Percentiles rank a stretch among this genome's conserved stretches.
Evolutionary conservation across 2,797 vertebrate species (phyloP).

Genomic region (Rhinatrema bivittatum): DNA sequence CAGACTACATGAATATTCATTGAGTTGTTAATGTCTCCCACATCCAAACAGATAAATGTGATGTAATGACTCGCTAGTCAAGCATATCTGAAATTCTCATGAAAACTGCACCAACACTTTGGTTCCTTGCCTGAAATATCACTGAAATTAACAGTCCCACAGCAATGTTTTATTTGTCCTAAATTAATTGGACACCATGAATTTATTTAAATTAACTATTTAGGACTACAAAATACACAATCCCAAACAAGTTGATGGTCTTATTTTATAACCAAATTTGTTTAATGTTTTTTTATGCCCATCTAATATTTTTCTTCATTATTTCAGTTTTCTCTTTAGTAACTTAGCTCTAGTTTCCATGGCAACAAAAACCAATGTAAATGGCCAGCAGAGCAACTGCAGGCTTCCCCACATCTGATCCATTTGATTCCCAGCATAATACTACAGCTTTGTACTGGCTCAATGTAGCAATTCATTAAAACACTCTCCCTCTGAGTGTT

Average conservation of each 20-base stretch:
- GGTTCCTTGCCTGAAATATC: slow-evolving; percentile 70
- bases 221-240: slow-evolving; percentile 31
- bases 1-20: slow-evolving; percentile 86
- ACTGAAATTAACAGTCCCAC: slow-evolving; percentile 62
- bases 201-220: slow-evolving; percentile 47
- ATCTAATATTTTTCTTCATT: slow-evolving; percentile 27
- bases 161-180: slow-evolving; percentile 57
- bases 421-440: slow-evolving; percentile 36
- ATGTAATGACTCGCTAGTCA: slow-evolving; percentile 82
- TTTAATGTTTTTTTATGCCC: slow-evolving; percentile 39
- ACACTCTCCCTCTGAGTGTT: slow-evolving; percentile 28
- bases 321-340: slow-evolving; percentile 31
- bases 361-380: slow-evolving; percentile 53
- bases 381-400: slow-evolving; percentile 49
- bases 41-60: slow-evolving; percentile 81
- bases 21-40: slow-evolving; percentile 79
- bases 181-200: slow-evolving; percentile 60
- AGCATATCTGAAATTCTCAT: slow-evolving; percentile 77
- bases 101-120: slow-evolving; percentile 66
- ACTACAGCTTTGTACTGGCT: slow-evolving; percentile 28
- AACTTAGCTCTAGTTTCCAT: slow-evolving; percentile 58
- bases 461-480: slow-evolving; percentile 32
- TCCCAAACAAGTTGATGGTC: slow-evolving; percentile 30
- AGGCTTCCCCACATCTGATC: slow-evolving; percentile 43
- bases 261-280: slow-evolving; percentile 44